Evolutionary conservation across 2,797 vertebrate species (phyloP).

Genomic region (Salarias fasciatus): DNA sequence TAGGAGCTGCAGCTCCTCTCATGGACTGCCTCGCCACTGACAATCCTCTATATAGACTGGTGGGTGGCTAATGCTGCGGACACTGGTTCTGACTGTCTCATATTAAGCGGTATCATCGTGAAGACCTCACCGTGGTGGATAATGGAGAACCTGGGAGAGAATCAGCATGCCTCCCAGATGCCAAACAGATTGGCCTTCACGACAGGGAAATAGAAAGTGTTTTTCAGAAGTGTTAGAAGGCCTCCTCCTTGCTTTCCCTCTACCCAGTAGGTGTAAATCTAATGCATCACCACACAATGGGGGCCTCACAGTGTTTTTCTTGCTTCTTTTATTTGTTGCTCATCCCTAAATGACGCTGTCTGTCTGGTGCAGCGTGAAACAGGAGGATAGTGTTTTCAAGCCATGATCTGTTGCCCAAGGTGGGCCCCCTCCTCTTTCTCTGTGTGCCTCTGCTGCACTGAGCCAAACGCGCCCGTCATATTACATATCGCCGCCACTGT

Average conservation of each 20-base stretch:
- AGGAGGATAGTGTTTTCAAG: constrained; percentile 45
- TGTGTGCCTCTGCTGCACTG: constrained; percentile 23
- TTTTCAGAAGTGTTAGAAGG: constrained; percentile 49
- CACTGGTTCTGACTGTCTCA: constrained; percentile 64
- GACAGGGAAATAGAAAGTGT: constrained; percentile 50
- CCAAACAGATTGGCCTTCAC: constrained; percentile 68
- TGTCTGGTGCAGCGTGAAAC: constrained; percentile 36
- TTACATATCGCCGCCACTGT: constrained; percentile 22
- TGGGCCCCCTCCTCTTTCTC: constrained; percentile 27
- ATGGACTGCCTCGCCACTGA: constrained; percentile 40
- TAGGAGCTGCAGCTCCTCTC: constrained; percentile 45
- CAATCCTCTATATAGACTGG: constrained; percentile 49
- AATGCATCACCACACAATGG: constrained; percentile 47
- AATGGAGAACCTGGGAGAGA: constrained; percentile 61
- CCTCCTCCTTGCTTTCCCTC: constrained; percentile 22
- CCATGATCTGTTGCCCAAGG: constrained; percentile 25
- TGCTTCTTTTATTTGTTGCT: constrained; percentile 42
- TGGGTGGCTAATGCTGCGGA: constrained; percentile 68
- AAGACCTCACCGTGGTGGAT: constrained; percentile 58
- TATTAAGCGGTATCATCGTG: constrained; percentile 67
- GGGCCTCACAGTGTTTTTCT: constrained; percentile 34
- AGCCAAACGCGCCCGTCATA: constrained; percentile 50
- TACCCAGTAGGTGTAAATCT: constrained; percentile 55
- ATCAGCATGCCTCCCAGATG: constrained; percentile 57
- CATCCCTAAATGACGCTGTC: constrained; percentile 47